Conservation (phyloP, 2,888 invertebrate genomes). For the Machimus atricapillus region DNA sequence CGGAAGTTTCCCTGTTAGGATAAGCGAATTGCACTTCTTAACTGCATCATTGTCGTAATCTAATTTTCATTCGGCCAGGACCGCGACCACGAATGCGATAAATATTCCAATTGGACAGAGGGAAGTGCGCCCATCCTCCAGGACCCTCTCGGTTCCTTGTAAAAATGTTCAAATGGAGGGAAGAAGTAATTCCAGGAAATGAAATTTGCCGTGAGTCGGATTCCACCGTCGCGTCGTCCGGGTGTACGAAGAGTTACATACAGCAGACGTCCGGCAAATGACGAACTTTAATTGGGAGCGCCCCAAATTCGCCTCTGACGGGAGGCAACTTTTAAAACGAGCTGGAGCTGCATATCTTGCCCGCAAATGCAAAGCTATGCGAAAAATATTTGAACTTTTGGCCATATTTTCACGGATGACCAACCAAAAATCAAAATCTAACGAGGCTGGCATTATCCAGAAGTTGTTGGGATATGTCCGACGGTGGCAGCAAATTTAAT, state of each 20-base stretch:
- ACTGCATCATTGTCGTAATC: conserved; percentile 7
- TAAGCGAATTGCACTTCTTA: conserved; percentile 15
- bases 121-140: neutral
- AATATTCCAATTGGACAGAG: neutral
- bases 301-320: neutral
- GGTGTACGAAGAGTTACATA: conserved; percentile 1
- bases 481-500: conserved; percentile 17
- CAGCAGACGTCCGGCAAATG: neutral
- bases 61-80: conserved; percentile 1
- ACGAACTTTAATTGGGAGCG: conserved; percentile 29
- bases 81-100: neutral
- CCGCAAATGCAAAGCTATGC: conserved; percentile 25
- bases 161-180: neutral
- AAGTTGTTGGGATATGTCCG: conserved; percentile 9
- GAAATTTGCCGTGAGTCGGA: neutral
- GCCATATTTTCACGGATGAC: conserved; percentile 38
- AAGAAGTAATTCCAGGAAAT: conserved; percentile 7
- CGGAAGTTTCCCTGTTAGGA: conserved; percentile 11
- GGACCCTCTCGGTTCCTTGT: neutral
- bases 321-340: conserved; percentile 20
- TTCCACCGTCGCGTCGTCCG: neutral
- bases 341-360: conserved; percentile 18
- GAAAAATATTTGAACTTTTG: conserved; percentile 37
- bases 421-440: conserved; percentile 35
- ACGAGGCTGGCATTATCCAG: conserved; percentile 10